Evolutionary conservation across 2,888 invertebrate genomes (phyloP).

Genomic region (Agonopterix arenella): DNA sequence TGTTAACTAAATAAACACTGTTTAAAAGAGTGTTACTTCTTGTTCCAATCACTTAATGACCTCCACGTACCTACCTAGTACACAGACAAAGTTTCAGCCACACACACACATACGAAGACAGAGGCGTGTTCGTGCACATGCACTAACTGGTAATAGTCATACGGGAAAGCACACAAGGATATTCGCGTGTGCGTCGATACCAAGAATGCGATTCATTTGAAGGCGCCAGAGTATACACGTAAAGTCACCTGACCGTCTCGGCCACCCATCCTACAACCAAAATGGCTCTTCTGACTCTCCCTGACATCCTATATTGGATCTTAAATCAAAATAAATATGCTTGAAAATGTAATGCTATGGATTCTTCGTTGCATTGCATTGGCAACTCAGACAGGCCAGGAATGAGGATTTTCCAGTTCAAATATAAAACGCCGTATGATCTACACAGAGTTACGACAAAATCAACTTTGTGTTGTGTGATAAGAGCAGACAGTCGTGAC

Average conservation of each 20-base stretch:
- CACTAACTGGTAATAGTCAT: slow-evolving; percentile 39
- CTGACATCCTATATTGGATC: not conserved
- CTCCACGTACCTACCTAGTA: slow-evolving; percentile 36
- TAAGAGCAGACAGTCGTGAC: not conserved
- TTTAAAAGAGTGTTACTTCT: slow-evolving; percentile 10
- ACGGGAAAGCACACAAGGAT: slow-evolving; percentile 38
- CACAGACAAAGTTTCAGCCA: slow-evolving; percentile 36
- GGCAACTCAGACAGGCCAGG: slow-evolving; percentile 15
- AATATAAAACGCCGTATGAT: slow-evolving; percentile 23
- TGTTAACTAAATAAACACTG: slow-evolving; percentile 30
- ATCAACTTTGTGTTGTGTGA: slow-evolving; percentile 13
- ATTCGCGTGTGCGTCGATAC: slow-evolving; percentile 22
- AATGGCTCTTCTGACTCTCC: slow-evolving; percentile 6
- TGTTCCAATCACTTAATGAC: slow-evolving; percentile 55
- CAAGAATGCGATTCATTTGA: slow-evolving; percentile 61
- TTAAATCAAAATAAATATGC: not conserved
- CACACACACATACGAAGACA: slow-evolving; percentile 30
- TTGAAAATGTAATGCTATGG: not conserved
- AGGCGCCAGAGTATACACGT: slow-evolving; percentile 45
- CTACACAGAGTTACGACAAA: slow-evolving; percentile 9
- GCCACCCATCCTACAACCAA: slow-evolving; percentile 12
- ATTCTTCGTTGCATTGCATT: not conserved
- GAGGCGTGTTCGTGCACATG: slow-evolving; percentile 58
- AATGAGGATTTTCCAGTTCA: slow-evolving; percentile 42
- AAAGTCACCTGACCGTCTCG: slow-evolving; percentile 58